Base-by-base conservation (phyloP, 2,888 invertebrate species). In the Camptogramma bilineatum region DNA sequence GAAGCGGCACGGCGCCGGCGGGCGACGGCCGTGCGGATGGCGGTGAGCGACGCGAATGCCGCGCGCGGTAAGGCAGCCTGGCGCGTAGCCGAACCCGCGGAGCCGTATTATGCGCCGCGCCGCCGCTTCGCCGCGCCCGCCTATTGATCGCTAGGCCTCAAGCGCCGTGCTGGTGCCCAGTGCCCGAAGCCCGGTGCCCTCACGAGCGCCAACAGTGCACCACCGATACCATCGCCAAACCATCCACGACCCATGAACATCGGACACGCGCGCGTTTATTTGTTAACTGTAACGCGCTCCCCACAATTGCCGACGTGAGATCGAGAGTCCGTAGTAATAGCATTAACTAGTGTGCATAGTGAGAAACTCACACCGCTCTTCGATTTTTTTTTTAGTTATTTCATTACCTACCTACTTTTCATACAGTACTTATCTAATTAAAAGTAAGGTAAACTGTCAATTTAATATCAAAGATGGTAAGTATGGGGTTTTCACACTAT, bases 41-140 rank as follows among this genome's bases (percentile, higher is more conserved):
- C 82, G 79, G 81, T 80, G 73, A 42, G 44, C 52, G 46, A 31
- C 63, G 42, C 57, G 61, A 63, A 39, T 63, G 57, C 63, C 57
- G 58, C 50, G 52, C 13, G 7, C 13, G 10, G n/a, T 48, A 16
- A n/a, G 34, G 47, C 46, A 52, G 28, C 34, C n/a, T 31, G 31
- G 31, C 31, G 52, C n/a, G 51, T 31, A 34, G 19, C 55, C 44
- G 50, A 54, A 31, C 21, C 39, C 42, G 50, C 54, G 54, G 24
- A 28, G 10, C 44, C 61, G 50, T 42, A 9, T 4, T 17, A 1
- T 16, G 16, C 42, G 17, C 3, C 7, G 87, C 88, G 86, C 85
- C 86, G 86, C 85, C 88, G 80, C 85, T 77, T 4, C 83, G 88
- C 90, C 86, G 85, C 88, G 80, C 85, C 78, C 84, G 83, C 82